These are phyloP conservation scores for Philypnodon macrostomus DNA, from an alignment of 2,797 vertebrate species.

Conservation along the genomic window DNA sequence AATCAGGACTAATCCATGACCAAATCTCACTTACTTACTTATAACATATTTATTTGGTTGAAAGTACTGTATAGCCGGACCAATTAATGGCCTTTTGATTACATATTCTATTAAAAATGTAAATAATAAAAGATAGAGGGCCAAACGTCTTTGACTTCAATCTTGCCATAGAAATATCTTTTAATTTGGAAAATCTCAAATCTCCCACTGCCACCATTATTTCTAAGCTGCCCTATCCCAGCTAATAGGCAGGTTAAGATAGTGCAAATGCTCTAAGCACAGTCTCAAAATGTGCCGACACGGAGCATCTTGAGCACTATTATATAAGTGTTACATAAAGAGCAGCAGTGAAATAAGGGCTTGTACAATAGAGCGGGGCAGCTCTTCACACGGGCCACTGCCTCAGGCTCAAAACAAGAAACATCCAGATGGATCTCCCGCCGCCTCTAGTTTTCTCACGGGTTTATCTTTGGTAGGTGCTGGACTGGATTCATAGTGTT, in stretches of 20 bases:
- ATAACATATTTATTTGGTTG: no score
- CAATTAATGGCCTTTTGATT: no score
- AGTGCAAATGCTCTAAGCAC: conserved; percentile 19
- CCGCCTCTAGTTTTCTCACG: conserved; percentile 6
- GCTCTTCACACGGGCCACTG: conserved; percentile 30
- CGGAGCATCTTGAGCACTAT: conserved; percentile 25
- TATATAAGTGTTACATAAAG: conserved; percentile 56
- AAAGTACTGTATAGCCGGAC: no score
- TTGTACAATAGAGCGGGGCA: conserved; percentile 30
- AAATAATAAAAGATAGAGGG: no score
- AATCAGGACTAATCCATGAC: no score
- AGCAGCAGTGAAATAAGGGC: conserved; percentile 30
- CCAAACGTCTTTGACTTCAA: no score
- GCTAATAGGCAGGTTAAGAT: conserved; percentile 7
- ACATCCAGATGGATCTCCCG: conserved; percentile 51
- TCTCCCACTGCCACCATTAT: no score
- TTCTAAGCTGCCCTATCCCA: neutral
- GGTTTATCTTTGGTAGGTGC: conserved; percentile 11
- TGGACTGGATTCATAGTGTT: conserved; percentile 17
- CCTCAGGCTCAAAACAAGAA: conserved; percentile 47
- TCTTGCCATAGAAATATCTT: no score
- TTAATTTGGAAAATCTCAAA: no score
- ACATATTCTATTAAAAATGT: no score
- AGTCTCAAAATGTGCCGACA: conserved; percentile 22
- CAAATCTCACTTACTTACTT: no score